phyloP scores from a whole-genome alignment of 2,797 vertebrate genomes.

The Sebastes cheni region DNA sequence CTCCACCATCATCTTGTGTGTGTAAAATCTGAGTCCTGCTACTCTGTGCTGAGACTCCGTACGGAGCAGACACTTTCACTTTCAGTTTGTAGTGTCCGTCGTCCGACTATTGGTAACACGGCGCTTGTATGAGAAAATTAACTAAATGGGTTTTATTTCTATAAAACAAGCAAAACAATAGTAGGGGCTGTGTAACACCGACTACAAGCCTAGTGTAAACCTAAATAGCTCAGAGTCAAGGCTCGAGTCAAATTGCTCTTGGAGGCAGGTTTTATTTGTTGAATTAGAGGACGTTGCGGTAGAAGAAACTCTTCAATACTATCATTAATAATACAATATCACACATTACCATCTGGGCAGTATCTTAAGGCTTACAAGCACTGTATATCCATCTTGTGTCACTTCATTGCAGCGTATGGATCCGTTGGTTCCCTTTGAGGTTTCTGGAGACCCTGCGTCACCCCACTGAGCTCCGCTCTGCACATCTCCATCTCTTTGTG shows the following conservation, averaged over 20 bases:
- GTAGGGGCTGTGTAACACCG: too few relatives aligned
- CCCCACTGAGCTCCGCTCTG: slow-evolving; percentile 13
- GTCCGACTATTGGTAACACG: too few relatives aligned
- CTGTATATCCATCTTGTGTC: slow-evolving; percentile 17
- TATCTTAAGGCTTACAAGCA: slow-evolving; percentile 40
- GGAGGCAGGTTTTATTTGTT: slow-evolving; percentile 7
- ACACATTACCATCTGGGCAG: slow-evolving; percentile 24
- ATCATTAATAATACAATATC: slow-evolving; percentile 18
- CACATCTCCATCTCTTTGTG: slow-evolving; percentile 56
- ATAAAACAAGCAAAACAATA: too few relatives aligned
- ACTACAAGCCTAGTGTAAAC: too few relatives aligned
- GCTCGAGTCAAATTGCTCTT: slow-evolving; percentile 8
- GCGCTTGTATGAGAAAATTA: too few relatives aligned
- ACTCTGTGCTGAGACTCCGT: too few relatives aligned
- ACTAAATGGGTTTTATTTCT: too few relatives aligned
- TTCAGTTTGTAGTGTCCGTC: too few relatives aligned
- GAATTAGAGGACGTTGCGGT: not conserved
- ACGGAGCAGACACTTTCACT: too few relatives aligned
- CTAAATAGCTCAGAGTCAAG: not conserved
- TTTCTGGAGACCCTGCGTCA: slow-evolving; percentile 33
- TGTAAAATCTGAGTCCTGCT: too few relatives aligned
- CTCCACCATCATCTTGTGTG: too few relatives aligned
- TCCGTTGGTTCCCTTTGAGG: slow-evolving; percentile 24
- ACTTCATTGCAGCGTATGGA: slow-evolving; percentile 26
- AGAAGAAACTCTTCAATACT: not conserved